Base-by-base conservation (phyloP, 2,888 invertebrate genomes). In the Synergus itoensis region DNA sequence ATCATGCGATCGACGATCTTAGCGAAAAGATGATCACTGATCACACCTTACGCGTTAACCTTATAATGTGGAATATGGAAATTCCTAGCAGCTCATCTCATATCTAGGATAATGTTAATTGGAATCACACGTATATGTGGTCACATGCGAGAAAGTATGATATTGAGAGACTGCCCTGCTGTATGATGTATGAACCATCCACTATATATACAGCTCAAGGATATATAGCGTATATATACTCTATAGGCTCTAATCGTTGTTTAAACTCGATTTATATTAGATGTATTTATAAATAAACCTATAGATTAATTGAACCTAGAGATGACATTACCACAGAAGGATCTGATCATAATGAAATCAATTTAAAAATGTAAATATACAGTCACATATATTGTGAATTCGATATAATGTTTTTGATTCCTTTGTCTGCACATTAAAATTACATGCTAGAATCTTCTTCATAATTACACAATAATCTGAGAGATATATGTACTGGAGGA, bases 31-130 rank as follows among this genome's bases (percentile, higher is more conserved):
- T 57, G 57, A 57, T 57, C 57, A 62, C 21, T 73, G 36, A 73
- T 73, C 73, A 53, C 53, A 53, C 73, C 48, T 36, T 28, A n/a
- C 36, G 45, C 67, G 45, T 73, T 48, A 73, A n/a, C 53, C 53
- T 73, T n/a, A 73, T 73, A 73, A 48, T 48, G 53, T 28, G 16
- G 12, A n/a, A 69, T 69, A 73, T 73, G 73, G 36, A 73, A 73
- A 73, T 73, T 53, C 36, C 40, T 53, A 16, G 53, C 40, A n/a
- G 36, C 73, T 53, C 73, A 53, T 73, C 73, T 73, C 53, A 73
- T 73, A 73, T 53, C 73, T 73, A 48, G 53, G 53, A 73, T 73
- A 73, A 57, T 73, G 73, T 73, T 73, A 73, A 73, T 73, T 73
- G 73, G 18, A 73, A 73, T 28, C 73, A 45, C 73, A 73, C 73